phyloP scores from a whole-genome alignment of 2,888 invertebrate species.

The Yponomeuta plumbellus region DNA sequence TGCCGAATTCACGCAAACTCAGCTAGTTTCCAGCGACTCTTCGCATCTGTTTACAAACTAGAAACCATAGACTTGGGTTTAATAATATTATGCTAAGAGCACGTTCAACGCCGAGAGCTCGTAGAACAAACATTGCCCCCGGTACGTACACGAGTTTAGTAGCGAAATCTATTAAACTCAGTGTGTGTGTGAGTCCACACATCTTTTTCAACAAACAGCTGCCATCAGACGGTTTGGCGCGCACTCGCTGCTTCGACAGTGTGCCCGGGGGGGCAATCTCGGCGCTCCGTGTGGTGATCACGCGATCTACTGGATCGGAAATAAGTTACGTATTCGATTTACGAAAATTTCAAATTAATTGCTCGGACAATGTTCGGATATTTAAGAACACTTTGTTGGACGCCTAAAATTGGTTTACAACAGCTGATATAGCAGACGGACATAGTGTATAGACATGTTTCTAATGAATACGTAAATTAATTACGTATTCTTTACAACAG shows the following conservation, averaged over 20 bases:
- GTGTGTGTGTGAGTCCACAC: conserved; percentile 34
- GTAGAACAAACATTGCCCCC: neutral
- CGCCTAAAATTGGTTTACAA: no score
- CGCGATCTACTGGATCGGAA: neutral
- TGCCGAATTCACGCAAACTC: neutral
- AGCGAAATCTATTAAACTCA: neutral
- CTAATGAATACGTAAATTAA: no score
- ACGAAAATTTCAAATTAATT: no score
- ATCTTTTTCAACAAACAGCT: neutral
- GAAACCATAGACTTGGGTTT: neutral
- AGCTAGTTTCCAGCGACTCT: neutral
- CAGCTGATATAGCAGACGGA: no score
- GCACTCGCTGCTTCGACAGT: neutral
- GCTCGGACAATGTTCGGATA: no score
- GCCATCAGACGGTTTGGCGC: conserved; percentile 63
- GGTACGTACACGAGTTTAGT: neutral
- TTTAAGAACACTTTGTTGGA: no score
- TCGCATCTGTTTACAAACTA: neutral
- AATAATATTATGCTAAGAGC: neutral
- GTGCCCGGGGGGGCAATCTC: neutral
- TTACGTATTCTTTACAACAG: no score
- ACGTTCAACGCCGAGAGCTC: neutral
- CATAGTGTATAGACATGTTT: no score
- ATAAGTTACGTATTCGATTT: no score
- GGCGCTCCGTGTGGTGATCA: neutral